Percentiles rank a stretch among this genome's conserved stretches.
phyloP scores from a whole-genome alignment of 2,888 invertebrate species.

The Epistrophe eligans region DNA sequence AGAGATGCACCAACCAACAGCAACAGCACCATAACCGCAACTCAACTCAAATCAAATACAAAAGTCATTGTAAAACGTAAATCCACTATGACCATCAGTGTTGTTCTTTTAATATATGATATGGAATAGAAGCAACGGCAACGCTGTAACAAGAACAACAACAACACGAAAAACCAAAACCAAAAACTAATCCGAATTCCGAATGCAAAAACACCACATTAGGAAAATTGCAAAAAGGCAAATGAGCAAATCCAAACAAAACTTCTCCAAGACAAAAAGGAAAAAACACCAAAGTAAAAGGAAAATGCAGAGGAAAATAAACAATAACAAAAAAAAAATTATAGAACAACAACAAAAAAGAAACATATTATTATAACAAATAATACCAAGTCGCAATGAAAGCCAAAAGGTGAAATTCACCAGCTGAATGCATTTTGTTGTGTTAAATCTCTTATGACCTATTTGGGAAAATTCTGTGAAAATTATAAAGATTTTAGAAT shows the following conservation, averaged over 20 bases:
- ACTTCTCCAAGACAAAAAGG: conserved; percentile 40
- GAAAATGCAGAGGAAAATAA: conserved; percentile 44
- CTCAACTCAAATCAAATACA: conserved; percentile 27
- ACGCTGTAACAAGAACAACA: background rate
- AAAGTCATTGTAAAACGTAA: conserved; percentile 38
- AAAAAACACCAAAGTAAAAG: conserved; percentile 45
- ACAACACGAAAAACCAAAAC: conserved; percentile 1
- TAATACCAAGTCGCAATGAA: conserved; percentile 11
- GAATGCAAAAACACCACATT: conserved; percentile 18
- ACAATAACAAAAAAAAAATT: conserved; percentile 10
- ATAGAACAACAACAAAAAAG: conserved; percentile 45
- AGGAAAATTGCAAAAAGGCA: conserved; percentile 56
- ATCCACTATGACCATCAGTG: conserved; percentile 37
- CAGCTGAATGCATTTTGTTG: too few species aligned
- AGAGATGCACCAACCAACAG: conserved; percentile 55
- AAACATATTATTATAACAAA: conserved; percentile 19
- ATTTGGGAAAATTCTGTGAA: too few species aligned
- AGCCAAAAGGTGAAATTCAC: background rate
- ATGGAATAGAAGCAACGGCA: conserved; percentile 32
- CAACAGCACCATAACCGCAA: conserved; percentile 1
- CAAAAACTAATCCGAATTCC: conserved; percentile 18
- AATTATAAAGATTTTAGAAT: too few species aligned
- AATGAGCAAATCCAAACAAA: conserved; percentile 61
- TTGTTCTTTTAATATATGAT: background rate
- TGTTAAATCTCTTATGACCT: too few species aligned